Evolutionary conservation across 2,797 vertebrate genomes (phyloP).

Genomic region (Valencia hispanica): DNA sequence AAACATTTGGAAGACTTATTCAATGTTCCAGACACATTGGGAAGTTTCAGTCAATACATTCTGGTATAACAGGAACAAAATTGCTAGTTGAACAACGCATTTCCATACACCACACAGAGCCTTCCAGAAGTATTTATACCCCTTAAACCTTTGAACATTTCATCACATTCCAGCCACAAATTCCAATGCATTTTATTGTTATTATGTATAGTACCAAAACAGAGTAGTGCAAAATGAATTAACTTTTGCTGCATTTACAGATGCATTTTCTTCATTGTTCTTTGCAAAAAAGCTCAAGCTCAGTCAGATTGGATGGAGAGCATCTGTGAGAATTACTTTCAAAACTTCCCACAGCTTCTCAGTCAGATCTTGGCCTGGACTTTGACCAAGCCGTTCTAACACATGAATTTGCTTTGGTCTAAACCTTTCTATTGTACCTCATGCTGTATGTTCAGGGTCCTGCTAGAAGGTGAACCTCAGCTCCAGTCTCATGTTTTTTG

Average conservation of each 20-base stretch:
- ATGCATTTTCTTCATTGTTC: too few relatives aligned
- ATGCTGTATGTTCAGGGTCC: not conserved
- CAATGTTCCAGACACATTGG: not conserved
- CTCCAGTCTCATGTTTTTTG: not conserved
- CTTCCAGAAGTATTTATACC: not conserved
- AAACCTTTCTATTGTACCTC: not conserved
- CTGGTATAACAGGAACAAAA: not conserved
- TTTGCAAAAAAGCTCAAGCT: too few relatives aligned
- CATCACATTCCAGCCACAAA: not conserved
- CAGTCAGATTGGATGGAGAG: not conserved
- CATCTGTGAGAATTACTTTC: not conserved
- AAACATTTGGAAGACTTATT: not conserved
- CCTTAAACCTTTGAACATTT: too few relatives aligned
- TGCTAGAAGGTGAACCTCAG: not conserved
- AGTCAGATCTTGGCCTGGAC: not conserved
- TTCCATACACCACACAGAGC: not conserved
- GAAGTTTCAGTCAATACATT: not conserved
- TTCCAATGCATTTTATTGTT: not conserved
- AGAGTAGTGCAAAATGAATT: too few relatives aligned
- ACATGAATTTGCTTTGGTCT: too few relatives aligned
- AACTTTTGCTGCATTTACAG: too few relatives aligned
- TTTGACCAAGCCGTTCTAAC: not conserved
- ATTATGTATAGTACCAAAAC: not conserved
- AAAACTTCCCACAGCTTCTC: not conserved
- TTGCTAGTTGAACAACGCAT: not conserved